A percentile compares a stretch with the other conserved stretches of the same genome.
These are phyloP conservation scores for Regulus satrapa DNA, from an alignment of 2,113 vertebrate species.

Conservation along the genomic window DNA sequence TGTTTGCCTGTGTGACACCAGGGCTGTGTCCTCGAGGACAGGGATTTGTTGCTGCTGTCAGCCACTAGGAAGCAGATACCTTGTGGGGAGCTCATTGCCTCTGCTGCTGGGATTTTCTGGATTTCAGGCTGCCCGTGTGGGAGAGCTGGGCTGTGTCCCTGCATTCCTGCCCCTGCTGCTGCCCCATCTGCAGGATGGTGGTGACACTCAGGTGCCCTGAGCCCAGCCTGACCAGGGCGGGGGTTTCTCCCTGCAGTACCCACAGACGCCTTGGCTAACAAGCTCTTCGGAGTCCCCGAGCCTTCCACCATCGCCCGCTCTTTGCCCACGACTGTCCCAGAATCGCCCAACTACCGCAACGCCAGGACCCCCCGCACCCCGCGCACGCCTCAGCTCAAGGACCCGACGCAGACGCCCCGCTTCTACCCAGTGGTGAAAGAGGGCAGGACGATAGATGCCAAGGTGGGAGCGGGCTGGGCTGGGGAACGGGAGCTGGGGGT, in stretches of 20 bases:
- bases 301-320: conserved; percentile 91
- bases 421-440: conserved; percentile 99
- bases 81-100: not conserved
- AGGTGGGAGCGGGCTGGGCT: conserved; percentile 69
- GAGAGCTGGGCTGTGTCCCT: not conserved
- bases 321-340: conserved; percentile 93
- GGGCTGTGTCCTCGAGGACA: not conserved
- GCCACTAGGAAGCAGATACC: not conserved
- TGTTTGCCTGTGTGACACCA: not conserved
- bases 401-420: conserved; percentile 88
- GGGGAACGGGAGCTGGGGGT: not conserved
- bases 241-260: conserved; percentile 77
- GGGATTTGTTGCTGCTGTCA: not conserved
- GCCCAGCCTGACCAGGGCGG: not conserved
- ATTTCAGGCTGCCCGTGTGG: not conserved
- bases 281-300: conserved; percentile 92
- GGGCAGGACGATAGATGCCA: conserved; percentile 90
- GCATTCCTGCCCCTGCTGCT: not conserved
- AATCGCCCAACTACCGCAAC: conserved; percentile 92
- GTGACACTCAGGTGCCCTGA: not conserved
- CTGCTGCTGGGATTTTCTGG: not conserved
- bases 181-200: rapidly evolving
- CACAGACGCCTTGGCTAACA: conserved; percentile 95
- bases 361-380: conserved; percentile 92
- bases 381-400: conserved; percentile 92